Conservation (phyloP, 2,113 vertebrate species). For the Anser brachyrhynchus region DNA sequence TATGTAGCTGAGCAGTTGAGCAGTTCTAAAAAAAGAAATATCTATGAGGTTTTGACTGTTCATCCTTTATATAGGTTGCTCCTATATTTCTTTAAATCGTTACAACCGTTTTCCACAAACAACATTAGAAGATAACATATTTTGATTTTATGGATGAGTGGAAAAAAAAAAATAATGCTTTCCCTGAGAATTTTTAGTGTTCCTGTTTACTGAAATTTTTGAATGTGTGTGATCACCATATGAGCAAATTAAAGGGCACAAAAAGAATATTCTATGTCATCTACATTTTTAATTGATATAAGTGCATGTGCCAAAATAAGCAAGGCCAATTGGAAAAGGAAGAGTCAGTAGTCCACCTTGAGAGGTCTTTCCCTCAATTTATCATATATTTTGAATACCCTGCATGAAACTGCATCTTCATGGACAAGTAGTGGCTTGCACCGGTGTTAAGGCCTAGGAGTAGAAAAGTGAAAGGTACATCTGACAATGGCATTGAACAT, state of each 20-base stretch:
- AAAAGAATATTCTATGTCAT: background rate
- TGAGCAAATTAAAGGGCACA: background rate
- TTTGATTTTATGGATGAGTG: background rate
- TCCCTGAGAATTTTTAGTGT: no score
- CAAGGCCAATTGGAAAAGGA: background rate
- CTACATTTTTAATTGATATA: background rate
- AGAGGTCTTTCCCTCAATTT: background rate
- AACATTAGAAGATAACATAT: background rate
- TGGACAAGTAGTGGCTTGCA: background rate
- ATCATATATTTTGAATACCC: background rate
- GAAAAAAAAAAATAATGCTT: no score
- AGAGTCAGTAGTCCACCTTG: rapidly evolving
- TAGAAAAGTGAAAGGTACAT: background rate
- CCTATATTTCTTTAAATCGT: background rate
- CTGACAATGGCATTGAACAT: rapidly evolving
- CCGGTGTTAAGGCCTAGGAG: rapidly evolving
- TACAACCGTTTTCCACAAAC: background rate
- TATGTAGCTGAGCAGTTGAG: background rate
- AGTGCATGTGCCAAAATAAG: background rate
- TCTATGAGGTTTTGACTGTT: no score
- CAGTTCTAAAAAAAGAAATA: background rate
- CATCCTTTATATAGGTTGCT: background rate
- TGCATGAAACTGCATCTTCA: background rate
- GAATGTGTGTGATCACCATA: background rate
- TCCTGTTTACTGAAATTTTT: background rate